A percentile compares a stretch with the other conserved stretches of the same genome.
phyloP scores from a whole-genome alignment of 2,113 vertebrate species.

The Sander vitreus region DNA sequence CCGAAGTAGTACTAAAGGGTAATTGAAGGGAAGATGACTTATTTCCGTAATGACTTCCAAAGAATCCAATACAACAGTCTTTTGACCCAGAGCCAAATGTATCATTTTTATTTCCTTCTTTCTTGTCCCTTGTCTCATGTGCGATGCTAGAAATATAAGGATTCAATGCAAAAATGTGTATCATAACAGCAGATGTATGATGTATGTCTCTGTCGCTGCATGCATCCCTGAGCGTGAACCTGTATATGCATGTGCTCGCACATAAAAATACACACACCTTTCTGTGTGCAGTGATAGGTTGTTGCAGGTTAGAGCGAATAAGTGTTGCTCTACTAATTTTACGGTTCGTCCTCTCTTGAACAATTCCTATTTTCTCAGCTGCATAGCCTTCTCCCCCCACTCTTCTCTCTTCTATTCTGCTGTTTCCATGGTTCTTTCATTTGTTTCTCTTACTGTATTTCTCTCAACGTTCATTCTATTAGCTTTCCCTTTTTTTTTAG shows the following conservation, averaged over 20 bases:
- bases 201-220: not conserved
- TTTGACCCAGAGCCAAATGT: not conserved
- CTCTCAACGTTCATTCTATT: not conserved
- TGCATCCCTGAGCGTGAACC: not conserved
- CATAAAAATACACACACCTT: not conserved
- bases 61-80: not conserved
- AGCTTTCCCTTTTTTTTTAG: slow-evolving; percentile 4
- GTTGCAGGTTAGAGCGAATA: slow-evolving; percentile 14
- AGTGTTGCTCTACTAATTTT: slow-evolving; percentile 51
- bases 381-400: not conserved
- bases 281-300: not conserved
- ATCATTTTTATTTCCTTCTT: not conserved
- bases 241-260: not conserved
- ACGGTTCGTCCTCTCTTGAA: slow-evolving; percentile 39
- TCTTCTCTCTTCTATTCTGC: not conserved
- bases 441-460: not conserved
- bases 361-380: slow-evolving; percentile 31
- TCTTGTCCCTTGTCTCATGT: not conserved
- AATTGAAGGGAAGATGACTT: not conserved
- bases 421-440: not conserved
- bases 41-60: not conserved
- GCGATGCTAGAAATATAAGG: not conserved
- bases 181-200: not conserved
- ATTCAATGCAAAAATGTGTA: not conserved
- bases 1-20: not conserved